These are phyloP conservation scores for Hydrotaea cyrtoneurina DNA, from an alignment of 2,888 invertebrate species.

Conservation along the genomic window DNA sequence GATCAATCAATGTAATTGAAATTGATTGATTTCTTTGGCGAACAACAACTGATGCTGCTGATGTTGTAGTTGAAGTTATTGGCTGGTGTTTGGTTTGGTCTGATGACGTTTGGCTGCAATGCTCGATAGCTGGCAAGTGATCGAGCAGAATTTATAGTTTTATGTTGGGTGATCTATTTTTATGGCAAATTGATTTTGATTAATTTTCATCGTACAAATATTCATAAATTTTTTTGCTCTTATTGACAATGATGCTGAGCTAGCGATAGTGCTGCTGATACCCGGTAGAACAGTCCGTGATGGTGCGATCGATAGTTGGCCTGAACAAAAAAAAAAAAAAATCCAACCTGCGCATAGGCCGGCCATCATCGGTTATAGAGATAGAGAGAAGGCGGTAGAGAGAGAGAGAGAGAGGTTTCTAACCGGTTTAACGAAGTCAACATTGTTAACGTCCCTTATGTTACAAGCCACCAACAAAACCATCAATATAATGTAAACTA, in stretches of 20 bases:
- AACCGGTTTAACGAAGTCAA: conserved; percentile 14
- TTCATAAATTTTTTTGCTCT: conserved; percentile 49
- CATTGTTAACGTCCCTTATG: conserved; percentile 10
- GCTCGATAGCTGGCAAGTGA: background rate
- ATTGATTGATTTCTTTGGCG: conserved; percentile 62
- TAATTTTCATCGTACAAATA: conserved; percentile 63
- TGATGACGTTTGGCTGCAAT: background rate
- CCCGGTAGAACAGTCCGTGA: background rate
- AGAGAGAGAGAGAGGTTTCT: background rate
- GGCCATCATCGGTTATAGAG: too few species aligned
- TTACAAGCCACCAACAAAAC: conserved; percentile 11
- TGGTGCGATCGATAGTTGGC: background rate
- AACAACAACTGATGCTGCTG: background rate
- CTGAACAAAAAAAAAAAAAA: too few species aligned
- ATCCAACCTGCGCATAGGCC: background rate
- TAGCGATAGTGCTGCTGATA: background rate
- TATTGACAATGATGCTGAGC: background rate
- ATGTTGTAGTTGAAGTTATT: background rate
- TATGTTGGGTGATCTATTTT: conserved; percentile 63
- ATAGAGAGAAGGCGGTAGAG: too few species aligned
- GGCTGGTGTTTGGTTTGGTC: background rate
- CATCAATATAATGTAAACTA: conserved; percentile 32
- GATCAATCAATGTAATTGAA: conserved; percentile 64
- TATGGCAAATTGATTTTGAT: conserved; percentile 68
- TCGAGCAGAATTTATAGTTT: conserved; percentile 43